Evolutionary conservation across 2,797 vertebrate species (phyloP).

Genomic region (Aviceda cuculoides): DNA sequence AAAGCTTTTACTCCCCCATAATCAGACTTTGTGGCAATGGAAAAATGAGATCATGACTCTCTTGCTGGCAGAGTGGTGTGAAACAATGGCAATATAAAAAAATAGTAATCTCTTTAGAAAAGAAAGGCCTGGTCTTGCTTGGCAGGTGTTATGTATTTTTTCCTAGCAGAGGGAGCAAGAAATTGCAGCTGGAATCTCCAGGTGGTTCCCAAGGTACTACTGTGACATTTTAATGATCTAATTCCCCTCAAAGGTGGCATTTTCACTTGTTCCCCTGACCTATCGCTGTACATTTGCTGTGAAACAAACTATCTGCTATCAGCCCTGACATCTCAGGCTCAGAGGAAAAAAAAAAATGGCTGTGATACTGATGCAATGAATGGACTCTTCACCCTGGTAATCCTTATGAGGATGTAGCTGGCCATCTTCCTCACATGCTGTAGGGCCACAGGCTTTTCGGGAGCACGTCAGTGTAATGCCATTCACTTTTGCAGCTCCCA

Average conservation of each 20-base stretch:
- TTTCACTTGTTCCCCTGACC: constrained; percentile 23
- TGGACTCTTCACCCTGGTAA: neutral
- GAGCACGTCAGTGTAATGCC: fast-evolving
- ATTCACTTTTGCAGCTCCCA: neutral
- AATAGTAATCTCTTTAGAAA: neutral
- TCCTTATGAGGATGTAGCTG: neutral
- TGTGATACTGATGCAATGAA: neutral
- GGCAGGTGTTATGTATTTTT: constrained; percentile 35
- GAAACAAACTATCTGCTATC: constrained; percentile 13
- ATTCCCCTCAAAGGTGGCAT: constrained; percentile 45
- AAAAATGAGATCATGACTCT: neutral
- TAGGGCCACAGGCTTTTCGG: fast-evolving
- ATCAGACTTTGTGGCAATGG: neutral
- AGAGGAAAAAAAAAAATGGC: neutral
- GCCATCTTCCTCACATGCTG: fast-evolving
- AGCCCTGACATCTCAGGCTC: neutral
- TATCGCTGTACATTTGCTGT: neutral
- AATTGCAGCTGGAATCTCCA: constrained; percentile 7
- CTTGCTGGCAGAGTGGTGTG: neutral
- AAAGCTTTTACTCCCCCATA: neutral
- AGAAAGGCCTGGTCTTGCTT: neutral
- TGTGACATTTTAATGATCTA: constrained; percentile 48
- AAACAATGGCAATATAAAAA: neutral
- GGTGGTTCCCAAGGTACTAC: neutral
- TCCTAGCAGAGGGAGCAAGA: neutral